Evolutionary conservation across 1,140 invertebrate genomes (phyloP), one percentile per base, ranked within the genome.

Genomic region (Zaprionus ghesquierei): DNA sequence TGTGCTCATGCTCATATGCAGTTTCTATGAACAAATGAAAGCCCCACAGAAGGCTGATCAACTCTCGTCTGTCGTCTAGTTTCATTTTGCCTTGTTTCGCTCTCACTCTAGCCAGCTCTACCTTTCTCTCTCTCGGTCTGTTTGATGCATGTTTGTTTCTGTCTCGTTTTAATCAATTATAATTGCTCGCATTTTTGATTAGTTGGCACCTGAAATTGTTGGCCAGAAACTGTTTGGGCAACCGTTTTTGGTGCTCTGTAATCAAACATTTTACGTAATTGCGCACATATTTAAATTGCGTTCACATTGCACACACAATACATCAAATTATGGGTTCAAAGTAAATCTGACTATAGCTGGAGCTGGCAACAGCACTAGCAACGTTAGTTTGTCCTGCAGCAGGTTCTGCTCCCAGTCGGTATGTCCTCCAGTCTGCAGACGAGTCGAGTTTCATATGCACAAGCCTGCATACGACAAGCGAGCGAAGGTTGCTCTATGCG

Each of bases 241-340:
- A 25, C 56, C 41, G 53, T 50, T 55, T 29, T 31, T 2, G 23
- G 31, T n/a, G 31, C 33, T 38, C 33, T 44, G 49, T 75, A 72
- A 71, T 75, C 79, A 85, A 85, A 85, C 81, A 85, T 85, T 85
- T 85, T 85, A 85, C 81, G 82, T 85, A 85, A 85, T 85, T 85
- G 81, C 82, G 79, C 78, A 87, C 82, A 87, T 87, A 85, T 85
- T 85, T 85, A 87, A 85, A 85, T 85, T 85, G 66, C 79, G 73
- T 86, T 81, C 77, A 63, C 68, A 80, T 78, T 79, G 65, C 70
- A 79, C 44, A 85, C 77, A 61, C 20, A 81, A 69, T 85, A 74
- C 81, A 86, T 85, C 81, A 85, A 85, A 85, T 85, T 81, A 87
- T 87, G 82, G 78, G 58, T 9, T 60, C 70, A 87, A 85, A 81